Evolutionary conservation across 2,113 vertebrate genomes (phyloP), one percentile per base, ranked within the genome.

Genomic region (Odontophorus gujanensis): DNA sequence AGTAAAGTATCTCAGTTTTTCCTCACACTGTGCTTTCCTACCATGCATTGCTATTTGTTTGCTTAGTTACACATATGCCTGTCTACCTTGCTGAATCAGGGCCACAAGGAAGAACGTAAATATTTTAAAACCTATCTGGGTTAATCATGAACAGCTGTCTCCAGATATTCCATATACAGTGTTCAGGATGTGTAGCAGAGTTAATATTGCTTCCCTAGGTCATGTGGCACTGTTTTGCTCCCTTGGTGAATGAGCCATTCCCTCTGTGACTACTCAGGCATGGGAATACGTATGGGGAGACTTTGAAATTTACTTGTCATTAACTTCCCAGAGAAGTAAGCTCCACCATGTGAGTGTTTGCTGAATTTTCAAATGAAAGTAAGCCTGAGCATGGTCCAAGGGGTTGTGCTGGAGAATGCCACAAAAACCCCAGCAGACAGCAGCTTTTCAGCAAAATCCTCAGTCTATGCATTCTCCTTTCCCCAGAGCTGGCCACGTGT

Each of bases 71-170:
- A 72, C 57, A 57, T 68, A 65, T 22, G 62, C 15, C 47, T 65
- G 53, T 4, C 4, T 92, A 95, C 85, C 92, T 95, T 92, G 66
- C 85, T 95, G 92, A 95, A 95, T 86, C 53, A 88, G 28, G 69
- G 73, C 76, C 82, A 76, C 73, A 72, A 81, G 40, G 66, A 95
- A 90, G 65, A 94, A 95, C 75, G 66, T 76, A 94, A 96, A 95
- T 91, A 94, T 96, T 95, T 96, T 90, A 78, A 90, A 95, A 75
- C 62, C 40, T 91, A 90, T 86, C 65, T 88, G 62, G 51, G 73
- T 93, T 95, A 90, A 95, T 91, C 62, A 91, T 69, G 82, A 93
- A 84, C 93, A 95, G 69, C 66, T 93, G 83, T 73, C 82, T 91
- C 61, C 47, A 90, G 38, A 85, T 92, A 94, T 65, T 90, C 69